These are phyloP conservation scores for Gastracanthus pulcherrimus DNA, from an alignment of 2,888 invertebrate species.

Conservation along the genomic window DNA sequence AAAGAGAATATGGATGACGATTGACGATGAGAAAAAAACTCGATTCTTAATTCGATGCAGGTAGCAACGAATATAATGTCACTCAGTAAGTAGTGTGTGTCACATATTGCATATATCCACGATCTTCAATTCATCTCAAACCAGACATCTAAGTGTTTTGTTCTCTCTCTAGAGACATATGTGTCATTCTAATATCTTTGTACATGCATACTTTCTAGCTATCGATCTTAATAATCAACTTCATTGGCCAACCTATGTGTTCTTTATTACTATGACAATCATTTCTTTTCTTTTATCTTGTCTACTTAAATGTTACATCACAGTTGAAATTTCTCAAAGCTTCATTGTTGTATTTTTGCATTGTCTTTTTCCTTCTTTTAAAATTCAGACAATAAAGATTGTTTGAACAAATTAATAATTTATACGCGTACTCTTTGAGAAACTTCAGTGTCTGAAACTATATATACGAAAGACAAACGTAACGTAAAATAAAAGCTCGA, in stretches of 20 bases:
- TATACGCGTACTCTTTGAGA: not conserved
- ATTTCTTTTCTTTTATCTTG: conserved; percentile 38
- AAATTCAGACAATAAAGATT: no score
- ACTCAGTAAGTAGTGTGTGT: conserved; percentile 44
- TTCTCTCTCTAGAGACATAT: conserved; percentile 14
- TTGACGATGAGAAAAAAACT: not conserved
- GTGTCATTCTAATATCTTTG: conserved; percentile 32
- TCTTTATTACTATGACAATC: conserved; percentile 32
- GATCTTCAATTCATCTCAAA: conserved; percentile 22
- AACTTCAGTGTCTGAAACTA: not conserved
- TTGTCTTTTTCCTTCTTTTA: no score
- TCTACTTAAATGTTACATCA: conserved; percentile 23
- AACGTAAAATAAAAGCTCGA: conserved; percentile 3
- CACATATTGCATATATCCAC: conserved; percentile 22
- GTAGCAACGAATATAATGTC: conserved; percentile 22
- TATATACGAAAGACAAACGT: not conserved
- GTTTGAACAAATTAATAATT: no score
- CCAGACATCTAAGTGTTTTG: conserved; percentile 34
- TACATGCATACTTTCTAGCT: conserved; percentile 18
- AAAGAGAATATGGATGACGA: not conserved
- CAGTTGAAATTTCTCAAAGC: conserved; percentile 17
- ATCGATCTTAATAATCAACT: conserved; percentile 48
- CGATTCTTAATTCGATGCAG: conserved; percentile 12
- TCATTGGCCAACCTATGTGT: conserved; percentile 18
- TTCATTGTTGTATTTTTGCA: not conserved